These are phyloP conservation scores for Zaprionus tsacasi DNA, from an alignment of 1,140 invertebrate species.

Conservation along the genomic window DNA sequence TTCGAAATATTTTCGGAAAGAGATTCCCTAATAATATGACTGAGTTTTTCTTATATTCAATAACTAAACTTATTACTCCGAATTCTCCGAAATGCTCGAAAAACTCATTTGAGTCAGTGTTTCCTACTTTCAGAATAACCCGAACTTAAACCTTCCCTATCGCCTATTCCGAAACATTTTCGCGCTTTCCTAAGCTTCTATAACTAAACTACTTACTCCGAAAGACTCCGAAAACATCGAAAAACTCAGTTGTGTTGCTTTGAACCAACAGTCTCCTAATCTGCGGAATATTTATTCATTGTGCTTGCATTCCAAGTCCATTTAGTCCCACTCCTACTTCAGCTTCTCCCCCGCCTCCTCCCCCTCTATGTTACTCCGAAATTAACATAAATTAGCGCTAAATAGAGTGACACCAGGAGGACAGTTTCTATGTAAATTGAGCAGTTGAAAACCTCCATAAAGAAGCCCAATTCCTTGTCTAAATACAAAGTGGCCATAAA, in stretches of 20 bases:
- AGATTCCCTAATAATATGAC: too few relatives aligned
- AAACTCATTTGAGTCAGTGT: too few relatives aligned
- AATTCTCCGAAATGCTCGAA: too few relatives aligned
- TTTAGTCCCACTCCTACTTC: background rate
- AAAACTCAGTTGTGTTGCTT: too few relatives aligned
- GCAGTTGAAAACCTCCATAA: slow-evolving; percentile 64
- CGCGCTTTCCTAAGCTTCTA: background rate
- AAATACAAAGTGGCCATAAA: slow-evolving; percentile 77
- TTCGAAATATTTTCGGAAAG: too few relatives aligned
- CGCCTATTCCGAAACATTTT: too few relatives aligned
- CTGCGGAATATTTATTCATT: background rate
- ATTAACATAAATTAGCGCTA: slow-evolving; percentile 74
- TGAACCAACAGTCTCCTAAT: background rate
- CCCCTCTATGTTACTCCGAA: slow-evolving; percentile 8
- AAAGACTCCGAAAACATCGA: background rate
- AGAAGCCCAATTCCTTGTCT: slow-evolving; percentile 66
- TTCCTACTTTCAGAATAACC: too few relatives aligned
- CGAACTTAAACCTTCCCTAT: too few relatives aligned
- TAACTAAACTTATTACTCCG: too few relatives aligned
- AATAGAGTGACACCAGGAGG: slow-evolving; percentile 46
- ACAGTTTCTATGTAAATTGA: slow-evolving; percentile 75
- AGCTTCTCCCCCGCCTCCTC: background rate
- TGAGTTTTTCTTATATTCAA: too few relatives aligned
- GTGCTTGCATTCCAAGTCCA: background rate
- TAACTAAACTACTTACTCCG: background rate